phyloP scores from a whole-genome alignment of 2,113 vertebrate species.

The Pygoscelis antarcticus region DNA sequence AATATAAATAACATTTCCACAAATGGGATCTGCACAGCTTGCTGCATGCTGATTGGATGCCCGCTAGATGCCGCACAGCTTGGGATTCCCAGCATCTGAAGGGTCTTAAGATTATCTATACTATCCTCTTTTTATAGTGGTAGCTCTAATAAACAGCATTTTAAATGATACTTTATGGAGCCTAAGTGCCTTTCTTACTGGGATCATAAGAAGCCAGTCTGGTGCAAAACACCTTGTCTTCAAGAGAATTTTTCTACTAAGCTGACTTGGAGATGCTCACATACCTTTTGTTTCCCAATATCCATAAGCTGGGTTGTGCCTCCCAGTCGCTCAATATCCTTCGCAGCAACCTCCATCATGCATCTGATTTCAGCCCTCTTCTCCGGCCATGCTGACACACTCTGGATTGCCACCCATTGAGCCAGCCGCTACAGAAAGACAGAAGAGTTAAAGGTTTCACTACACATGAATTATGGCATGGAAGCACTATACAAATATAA shows the following conservation, averaged over 20 bases:
- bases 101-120: neutral
- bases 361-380: constrained; percentile 86
- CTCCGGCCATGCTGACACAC: constrained; percentile 93
- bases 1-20: neutral
- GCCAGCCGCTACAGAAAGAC: constrained; percentile 79
- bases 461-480: fast-evolving
- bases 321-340: constrained; percentile 87
- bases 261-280: neutral
- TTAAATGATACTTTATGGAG: neutral
- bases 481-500: neutral
- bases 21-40: neutral
- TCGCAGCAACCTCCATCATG: constrained; percentile 92
- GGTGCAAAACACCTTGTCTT: neutral
- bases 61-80: neutral
- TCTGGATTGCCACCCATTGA: constrained; percentile 93
- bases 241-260: neutral
- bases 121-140: fast-evolving
- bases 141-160: neutral
- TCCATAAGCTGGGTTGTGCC: constrained; percentile 87
- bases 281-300: constrained; percentile 87
- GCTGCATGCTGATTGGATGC: neutral
- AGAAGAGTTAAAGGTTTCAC: neutral
- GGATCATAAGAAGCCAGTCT: neutral
- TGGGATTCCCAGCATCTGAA: neutral
- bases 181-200: neutral